Evolutionary conservation across 2,113 vertebrate species (phyloP).

Genomic region (Syngnathoides biaculeatus): DNA sequence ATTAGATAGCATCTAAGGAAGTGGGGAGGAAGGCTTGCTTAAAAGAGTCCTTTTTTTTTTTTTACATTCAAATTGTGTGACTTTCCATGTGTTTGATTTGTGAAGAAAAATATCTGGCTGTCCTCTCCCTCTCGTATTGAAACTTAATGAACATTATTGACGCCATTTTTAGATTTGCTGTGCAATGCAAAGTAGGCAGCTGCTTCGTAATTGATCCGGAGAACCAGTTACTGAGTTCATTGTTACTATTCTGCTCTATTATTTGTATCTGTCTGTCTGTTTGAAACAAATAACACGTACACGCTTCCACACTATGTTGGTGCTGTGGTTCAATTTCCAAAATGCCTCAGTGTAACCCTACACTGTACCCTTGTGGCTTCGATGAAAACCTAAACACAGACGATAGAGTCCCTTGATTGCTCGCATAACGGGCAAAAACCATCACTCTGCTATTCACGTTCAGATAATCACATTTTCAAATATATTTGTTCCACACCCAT

Average conservation of each 20-base stretch:
- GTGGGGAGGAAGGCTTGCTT: no score
- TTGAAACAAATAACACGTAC: constrained; percentile 1
- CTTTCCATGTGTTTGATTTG: neutral
- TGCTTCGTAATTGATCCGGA: neutral
- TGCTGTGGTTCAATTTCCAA: neutral
- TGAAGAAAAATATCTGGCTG: neutral
- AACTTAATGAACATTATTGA: neutral
- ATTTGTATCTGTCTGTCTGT: constrained; percentile 8
- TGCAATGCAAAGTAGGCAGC: constrained; percentile 9
- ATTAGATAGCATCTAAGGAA: no score
- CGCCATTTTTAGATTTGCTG: neutral
- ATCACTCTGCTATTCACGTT: neutral
- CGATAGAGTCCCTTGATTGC: constrained; percentile 3
- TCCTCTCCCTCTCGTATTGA: neutral
- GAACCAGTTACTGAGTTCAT: neutral
- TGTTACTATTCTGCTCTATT: constrained; percentile 2
- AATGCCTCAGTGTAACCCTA: neutral
- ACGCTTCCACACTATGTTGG: constrained; percentile 4
- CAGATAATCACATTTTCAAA: neutral
- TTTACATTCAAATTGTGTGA: neutral
- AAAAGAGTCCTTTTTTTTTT: neutral
- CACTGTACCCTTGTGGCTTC: constrained; percentile 4
- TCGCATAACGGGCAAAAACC: neutral
- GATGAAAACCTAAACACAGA: constrained; percentile 22
- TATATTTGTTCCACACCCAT: neutral